Base-by-base conservation (phyloP, 2,113 vertebrate genomes). In the Psilopogon haemacephalus region DNA sequence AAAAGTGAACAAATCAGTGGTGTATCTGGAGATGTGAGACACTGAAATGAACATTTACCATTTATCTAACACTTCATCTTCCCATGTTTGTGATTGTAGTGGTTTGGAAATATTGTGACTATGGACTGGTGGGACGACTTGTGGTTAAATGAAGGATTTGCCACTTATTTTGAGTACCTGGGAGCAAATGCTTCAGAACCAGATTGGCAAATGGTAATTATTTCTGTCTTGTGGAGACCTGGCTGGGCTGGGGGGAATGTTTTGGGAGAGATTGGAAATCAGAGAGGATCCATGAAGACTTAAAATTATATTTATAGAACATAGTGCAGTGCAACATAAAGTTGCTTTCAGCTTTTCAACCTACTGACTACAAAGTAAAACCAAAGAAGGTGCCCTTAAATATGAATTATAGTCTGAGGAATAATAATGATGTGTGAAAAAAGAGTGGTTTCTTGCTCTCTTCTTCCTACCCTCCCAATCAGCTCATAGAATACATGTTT, bases 121-220 rank as follows among this genome's bases (percentile, higher is more conserved):
- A 99, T 99, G 99, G 98, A 99, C 38, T 99, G 99, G 99, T 99
- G 99, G 99, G 99, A 99, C 27, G 99, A 99, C 87, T 95, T 99
- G 88, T 99, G 99, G 99, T 97, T 99, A 26, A 99, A 99, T 60
- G 99, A 99, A 95, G 99, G 99, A 86, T 99, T 99, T 91, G 99
- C 99, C 89, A 99, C 98, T 94, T 99, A 98, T 96, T 99, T 99
- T 93, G 99, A 99, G 93, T 99, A 97, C 95, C 93, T 98, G 12
- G 99, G 99, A 71, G 98, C 98, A 80, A 89, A 98, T 75, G 26
- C 59, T 32, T 37, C 98, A 21, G 98, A 99, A 92, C 58, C 70
- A 24, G 38, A 78, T 2, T 99, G 99, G 99, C 40, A 97, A 81
- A 99, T 99, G 99, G 99, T 99, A 96, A 98, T 96, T 91, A 95